Evolutionary conservation across 1,140 invertebrate species (phyloP).

Genomic region (Amyelois transitella): DNA sequence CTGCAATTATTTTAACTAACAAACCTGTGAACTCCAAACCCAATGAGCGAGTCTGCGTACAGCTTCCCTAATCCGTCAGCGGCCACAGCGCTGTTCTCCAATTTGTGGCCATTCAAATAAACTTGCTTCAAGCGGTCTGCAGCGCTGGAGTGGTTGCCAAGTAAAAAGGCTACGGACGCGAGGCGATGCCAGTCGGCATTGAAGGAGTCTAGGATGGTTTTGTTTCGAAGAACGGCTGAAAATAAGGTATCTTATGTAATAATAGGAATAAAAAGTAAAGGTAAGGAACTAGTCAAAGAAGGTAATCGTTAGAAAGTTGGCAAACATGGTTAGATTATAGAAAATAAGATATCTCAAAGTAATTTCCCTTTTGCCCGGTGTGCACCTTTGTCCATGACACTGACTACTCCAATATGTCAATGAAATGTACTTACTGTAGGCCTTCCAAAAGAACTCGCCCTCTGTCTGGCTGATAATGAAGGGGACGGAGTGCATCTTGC

Average conservation of each 20-base stretch:
- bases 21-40: conserved; percentile 46
- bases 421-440: conserved; percentile 59
- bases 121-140: conserved; percentile 18
- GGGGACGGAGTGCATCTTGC: conserved; percentile 79
- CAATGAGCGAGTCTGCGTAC: conserved; percentile 46
- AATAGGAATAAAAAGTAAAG: too few species aligned
- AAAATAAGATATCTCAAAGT: neutral
- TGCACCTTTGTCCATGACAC: too few species aligned
- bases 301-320: too few species aligned
- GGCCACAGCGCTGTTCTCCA: conserved; percentile 32
- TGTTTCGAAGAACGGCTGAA: conserved; percentile 41
- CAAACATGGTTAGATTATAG: neutral
- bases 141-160: conserved; percentile 25
- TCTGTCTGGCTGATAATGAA: conserved; percentile 79
- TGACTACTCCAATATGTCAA: neutral
- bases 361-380: too few species aligned
- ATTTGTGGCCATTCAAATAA: conserved; percentile 30
- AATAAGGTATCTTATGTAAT: too few species aligned
- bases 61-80: conserved; percentile 32
- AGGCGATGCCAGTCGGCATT: conserved; percentile 48
- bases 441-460: conserved; percentile 79
- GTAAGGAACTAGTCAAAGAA: too few species aligned
- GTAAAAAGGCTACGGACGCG: conserved; percentile 46
- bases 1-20: neutral
- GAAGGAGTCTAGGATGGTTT: conserved; percentile 38